Percentiles rank a stretch among this genome's conserved stretches.
Evolutionary conservation across 2,797 vertebrate genomes (phyloP).

Genomic region (Micrastur ruficollis): DNA sequence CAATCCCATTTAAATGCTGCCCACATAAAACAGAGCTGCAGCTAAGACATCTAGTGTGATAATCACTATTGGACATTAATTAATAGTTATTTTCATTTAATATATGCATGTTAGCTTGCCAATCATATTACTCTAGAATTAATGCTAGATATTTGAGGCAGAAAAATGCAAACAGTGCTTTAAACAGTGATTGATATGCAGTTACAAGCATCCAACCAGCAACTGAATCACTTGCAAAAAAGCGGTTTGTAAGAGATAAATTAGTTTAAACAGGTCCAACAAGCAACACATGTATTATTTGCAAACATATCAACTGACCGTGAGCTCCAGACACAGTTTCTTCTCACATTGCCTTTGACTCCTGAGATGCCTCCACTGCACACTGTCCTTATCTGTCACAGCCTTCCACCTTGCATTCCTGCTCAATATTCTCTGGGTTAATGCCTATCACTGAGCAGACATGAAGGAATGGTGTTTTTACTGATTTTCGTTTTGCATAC

Average conservation of each 20-base stretch:
- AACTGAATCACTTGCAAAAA: background rate
- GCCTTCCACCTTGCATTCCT: background rate
- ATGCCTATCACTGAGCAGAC: background rate
- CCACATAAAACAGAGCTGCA: background rate
- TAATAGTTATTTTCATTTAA: background rate
- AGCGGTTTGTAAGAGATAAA: background rate
- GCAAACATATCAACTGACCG: background rate
- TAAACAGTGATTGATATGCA: background rate
- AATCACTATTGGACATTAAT: background rate
- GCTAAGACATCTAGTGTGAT: background rate
- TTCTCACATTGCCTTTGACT: background rate
- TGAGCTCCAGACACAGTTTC: background rate
- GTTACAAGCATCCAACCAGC: background rate
- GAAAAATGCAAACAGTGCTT: background rate
- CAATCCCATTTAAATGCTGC: background rate
- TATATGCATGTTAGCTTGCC: background rate
- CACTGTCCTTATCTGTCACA: background rate
- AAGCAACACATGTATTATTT: background rate
- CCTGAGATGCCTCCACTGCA: background rate
- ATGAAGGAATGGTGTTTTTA: fast-evolving
- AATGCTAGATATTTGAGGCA: background rate
- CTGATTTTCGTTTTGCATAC: background rate
- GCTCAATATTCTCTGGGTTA: background rate
- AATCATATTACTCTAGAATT: background rate
- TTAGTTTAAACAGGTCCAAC: background rate